Evolutionary conservation across 2,888 invertebrate species (phyloP).

Genomic region (Calliopum simillimum): DNA sequence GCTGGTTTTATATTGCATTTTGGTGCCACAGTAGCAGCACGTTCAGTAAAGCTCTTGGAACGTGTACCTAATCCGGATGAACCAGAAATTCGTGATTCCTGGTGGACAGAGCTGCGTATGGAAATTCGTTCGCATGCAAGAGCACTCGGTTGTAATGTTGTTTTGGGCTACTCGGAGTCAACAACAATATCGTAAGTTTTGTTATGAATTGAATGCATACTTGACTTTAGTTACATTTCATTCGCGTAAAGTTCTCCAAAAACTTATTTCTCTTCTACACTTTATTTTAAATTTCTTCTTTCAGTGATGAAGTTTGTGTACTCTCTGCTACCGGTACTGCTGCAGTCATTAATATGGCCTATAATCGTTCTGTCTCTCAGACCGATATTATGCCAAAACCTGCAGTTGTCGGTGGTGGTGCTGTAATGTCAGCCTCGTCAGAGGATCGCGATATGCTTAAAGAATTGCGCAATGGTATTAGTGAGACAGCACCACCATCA

Average conservation of each 20-base stretch:
- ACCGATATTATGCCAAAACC: conserved; percentile 58
- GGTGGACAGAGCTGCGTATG: conserved; percentile 97
- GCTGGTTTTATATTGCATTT: conserved; percentile 88
- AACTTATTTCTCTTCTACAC: not conserved
- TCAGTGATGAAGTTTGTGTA: conserved; percentile 94
- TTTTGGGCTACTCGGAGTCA: conserved; percentile 92
- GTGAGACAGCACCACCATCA: conserved; percentile 30
- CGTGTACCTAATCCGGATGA: conserved; percentile 87
- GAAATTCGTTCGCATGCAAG: conserved; percentile 95
- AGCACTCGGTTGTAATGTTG: conserved; percentile 92
- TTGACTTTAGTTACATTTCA: not conserved
- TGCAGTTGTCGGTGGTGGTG: conserved; percentile 51
- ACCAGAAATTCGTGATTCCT: conserved; percentile 90
- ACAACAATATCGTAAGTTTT: conserved; percentile 87
- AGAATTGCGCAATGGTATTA: conserved; percentile 46
- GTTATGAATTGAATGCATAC: conserved; percentile 1
- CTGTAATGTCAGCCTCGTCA: conserved; percentile 69
- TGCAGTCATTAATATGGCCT: conserved; percentile 79
- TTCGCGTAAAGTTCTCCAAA: not conserved
- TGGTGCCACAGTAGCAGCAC: conserved; percentile 87
- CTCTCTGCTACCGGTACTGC: conserved; percentile 95
- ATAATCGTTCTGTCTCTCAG: conserved; percentile 65
- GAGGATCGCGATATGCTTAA: conserved; percentile 69
- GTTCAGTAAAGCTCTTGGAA: conserved; percentile 86
- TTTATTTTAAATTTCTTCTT: not conserved